Base-by-base conservation (phyloP, 1,140 invertebrate species). In the Dendrolimus kikuchii region DNA sequence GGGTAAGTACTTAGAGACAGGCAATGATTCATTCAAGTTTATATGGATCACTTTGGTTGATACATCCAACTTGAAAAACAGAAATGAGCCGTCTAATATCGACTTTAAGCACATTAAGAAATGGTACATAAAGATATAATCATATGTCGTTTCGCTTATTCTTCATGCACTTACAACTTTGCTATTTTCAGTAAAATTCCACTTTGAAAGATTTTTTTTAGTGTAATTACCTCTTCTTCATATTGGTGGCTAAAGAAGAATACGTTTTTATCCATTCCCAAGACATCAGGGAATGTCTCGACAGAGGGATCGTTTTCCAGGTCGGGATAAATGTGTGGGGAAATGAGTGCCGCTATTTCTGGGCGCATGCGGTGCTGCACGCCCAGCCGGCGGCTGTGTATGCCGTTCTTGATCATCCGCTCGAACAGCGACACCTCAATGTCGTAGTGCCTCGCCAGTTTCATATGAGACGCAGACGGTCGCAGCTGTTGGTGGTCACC, bases 401-500 rank as follows among this genome's bases (percentile, higher is more conserved):
- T 78, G 0, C 88, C 81, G 66, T 91, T 91, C 7, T 74, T 83
- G 9, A 94, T 88, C 82, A 94, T 89, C 40, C 93, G 88, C 73
- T 95, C 93, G 74, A 94, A 94, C 38, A 95, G 77, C 2, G 93
- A 95, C 40, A 94, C 88, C 49, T 94, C 91, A 10, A 93, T 75
- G 46, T 91, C 84, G 64, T 88, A 91, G 48, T 91, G 65, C 55
- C 78, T 89, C 6, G 90, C 90, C 45, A 94, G 71, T 42, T 81
- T 68, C 68, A 90, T 90, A 49, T 89, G 88, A 6, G 92, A 89
- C 4, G 91, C 90, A 10, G 85, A 89, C 0, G 94, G 94, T 55
- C 92, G 89, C 41, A 95, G 71, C 73, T 95, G 94, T 65, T 92
- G 89, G 79, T 95, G 93, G 77, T 96, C 95, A 49, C 93, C 93